Base-by-base conservation (phyloP, 2,113 vertebrate species). In the Alaudala cheleensis region DNA sequence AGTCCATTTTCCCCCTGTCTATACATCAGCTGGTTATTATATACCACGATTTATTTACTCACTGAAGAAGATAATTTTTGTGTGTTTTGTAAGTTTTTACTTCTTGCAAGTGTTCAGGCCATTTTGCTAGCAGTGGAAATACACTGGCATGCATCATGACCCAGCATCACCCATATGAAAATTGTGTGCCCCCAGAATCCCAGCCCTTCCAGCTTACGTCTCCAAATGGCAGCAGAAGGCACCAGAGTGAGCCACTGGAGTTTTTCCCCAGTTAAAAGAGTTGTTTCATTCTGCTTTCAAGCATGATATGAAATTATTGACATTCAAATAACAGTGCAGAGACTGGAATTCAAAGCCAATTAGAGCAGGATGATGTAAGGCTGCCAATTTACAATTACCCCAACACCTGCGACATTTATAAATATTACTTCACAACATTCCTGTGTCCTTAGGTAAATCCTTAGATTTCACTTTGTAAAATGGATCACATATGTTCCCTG, bases 401-500 rank as follows among this genome's bases (percentile, higher is more conserved):
- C 64, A 93, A 58, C 94, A 97, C 95, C 94, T 93, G 91, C 0
- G 1, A 85, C 78, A 58, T 92, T 97, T 97, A 66, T 88, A 97
- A 97, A 96, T 95, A 96, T 95, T 95, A 92, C 96, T 86, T 98
- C 97, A 97, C 14, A 50, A 84, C 96, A 97, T 98, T 97, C 97
- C 83, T 95, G 47, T 81, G 91, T 92, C 94, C 88, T 97, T 97
- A 97, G 90, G 73, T 96, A 97, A 97, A 95, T 95, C 91, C 50
- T 87, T 78, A 94, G 76, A 80, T 92, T 92, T 96, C 81, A 83
- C 54, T 85, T 93, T 86, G 70, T 92, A 62, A 97, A 97, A 98
- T 96, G 84, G 96, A 96, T 97, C 93, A 86, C 96, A 97, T 61
- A 94, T 97, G 93, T 96, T 93, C 80, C 81, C 64, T 91, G 73